Percentiles rank a stretch among this genome's conserved stretches.
These are phyloP conservation scores for Osmerus eperlanus DNA, from an alignment of 2,113 vertebrate genomes.

Conservation along the genomic window DNA sequence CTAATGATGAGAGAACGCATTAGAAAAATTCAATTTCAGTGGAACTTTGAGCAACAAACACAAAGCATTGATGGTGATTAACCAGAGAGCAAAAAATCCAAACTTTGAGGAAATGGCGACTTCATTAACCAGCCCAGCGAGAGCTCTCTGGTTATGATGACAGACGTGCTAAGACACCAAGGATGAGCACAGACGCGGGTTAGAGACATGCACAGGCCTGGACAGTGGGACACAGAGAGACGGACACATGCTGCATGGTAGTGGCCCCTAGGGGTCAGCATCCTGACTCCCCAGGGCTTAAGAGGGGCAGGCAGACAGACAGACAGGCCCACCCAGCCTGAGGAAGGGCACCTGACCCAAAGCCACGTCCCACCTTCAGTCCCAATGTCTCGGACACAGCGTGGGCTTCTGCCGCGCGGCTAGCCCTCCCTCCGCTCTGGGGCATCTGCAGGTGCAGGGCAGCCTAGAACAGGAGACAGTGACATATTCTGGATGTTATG, in stretches of 20 bases:
- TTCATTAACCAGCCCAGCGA: neutral
- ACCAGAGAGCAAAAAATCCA: conserved; percentile 9
- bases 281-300: conserved; percentile 25
- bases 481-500: conserved; percentile 57
- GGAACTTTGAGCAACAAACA: no score
- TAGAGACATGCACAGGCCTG: conserved; percentile 24
- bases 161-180: neutral
- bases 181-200: conserved; percentile 4
- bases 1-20: neutral
- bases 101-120: neutral
- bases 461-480: conserved; percentile 72
- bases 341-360: conserved; percentile 55
- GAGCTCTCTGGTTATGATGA: neutral
- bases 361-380: conserved; percentile 86
- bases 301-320: conserved; percentile 38
- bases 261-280: conserved; percentile 19
- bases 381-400: conserved; percentile 82
- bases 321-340: neutral
- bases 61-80: no score
- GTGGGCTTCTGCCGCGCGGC: conserved; percentile 83
- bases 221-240: conserved; percentile 42
- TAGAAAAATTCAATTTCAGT: neutral
- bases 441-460: conserved; percentile 81
- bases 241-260: conserved; percentile 37
- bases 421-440: conserved; percentile 86